Percentiles rank a stretch among this genome's conserved stretches.
phyloP scores from a whole-genome alignment of 1,140 invertebrate genomes.

The Drosophila neocordata region DNA sequence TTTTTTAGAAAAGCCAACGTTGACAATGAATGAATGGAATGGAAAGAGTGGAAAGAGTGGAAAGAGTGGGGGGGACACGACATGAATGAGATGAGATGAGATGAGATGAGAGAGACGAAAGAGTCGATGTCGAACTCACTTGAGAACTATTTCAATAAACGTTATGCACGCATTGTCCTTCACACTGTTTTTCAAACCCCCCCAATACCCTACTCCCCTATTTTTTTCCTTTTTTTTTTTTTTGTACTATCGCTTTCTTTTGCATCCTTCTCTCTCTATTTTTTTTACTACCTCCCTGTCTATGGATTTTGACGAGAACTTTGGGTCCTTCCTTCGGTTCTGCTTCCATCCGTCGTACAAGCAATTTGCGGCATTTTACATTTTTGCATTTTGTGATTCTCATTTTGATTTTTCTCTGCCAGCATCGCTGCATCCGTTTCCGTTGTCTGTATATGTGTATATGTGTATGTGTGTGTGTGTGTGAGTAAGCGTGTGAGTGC shows the following conservation, averaged over 20 bases:
- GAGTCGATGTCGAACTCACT: slow-evolving; percentile 67
- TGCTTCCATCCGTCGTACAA: slow-evolving; percentile 44
- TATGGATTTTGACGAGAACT: slow-evolving; percentile 9
- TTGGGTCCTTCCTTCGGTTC: slow-evolving; percentile 71
- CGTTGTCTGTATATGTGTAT: slow-evolving; percentile 32
- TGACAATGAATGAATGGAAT: slow-evolving; percentile 32
- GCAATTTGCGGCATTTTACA: slow-evolving; percentile 70
- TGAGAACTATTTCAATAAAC: slow-evolving; percentile 80
- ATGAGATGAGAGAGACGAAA: neutral
- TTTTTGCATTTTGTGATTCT: slow-evolving; percentile 70
- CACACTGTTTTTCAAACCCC: too few species aligned
- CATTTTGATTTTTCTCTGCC: slow-evolving; percentile 63
- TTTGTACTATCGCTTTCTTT: too few species aligned
- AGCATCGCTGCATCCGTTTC: slow-evolving; percentile 41
- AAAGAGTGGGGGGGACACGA: too few species aligned
- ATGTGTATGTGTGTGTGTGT: slow-evolving; percentile 7
- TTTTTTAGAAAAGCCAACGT: slow-evolving; percentile 37
- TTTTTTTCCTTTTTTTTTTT: too few species aligned
- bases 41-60: too few species aligned
- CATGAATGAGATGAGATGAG: neutral
- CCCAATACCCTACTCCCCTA: too few species aligned
- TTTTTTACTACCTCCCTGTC: neutral
- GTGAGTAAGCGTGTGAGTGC: slow-evolving; percentile 18
- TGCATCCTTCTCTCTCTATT: neutral
- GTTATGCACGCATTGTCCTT: slow-evolving; percentile 77